Percentiles rank a stretch among this genome's conserved stretches.
Conservation (phyloP, 2,888 invertebrate genomes). For the Noctua fimbriata region DNA sequence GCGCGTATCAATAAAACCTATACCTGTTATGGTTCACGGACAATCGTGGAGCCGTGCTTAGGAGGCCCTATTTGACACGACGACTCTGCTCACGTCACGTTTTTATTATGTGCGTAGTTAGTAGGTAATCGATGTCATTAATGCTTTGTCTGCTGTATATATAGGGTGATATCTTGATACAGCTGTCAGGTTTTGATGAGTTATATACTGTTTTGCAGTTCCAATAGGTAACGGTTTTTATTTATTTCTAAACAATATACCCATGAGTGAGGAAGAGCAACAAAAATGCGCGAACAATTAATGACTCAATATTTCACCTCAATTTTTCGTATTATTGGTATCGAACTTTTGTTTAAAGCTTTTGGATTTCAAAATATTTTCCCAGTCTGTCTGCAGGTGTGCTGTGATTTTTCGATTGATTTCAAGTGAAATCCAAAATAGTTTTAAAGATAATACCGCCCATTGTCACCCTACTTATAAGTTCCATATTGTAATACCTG, state of each 20-base stretch:
- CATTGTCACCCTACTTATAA: too few relatives aligned
- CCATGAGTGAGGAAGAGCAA: neutral
- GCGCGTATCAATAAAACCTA: constrained; percentile 70
- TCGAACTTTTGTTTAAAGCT: neutral
- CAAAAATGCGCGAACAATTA: neutral
- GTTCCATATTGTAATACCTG: too few relatives aligned
- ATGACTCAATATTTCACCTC: neutral
- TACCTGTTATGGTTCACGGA: constrained; percentile 69
- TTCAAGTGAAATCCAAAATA: neutral
- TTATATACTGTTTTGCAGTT: neutral
- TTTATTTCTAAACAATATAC: neutral
- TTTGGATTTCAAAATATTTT: neutral
- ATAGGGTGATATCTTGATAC: neutral
- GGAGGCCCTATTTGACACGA: constrained; percentile 67
- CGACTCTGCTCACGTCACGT: constrained; percentile 52
- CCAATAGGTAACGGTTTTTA: neutral
- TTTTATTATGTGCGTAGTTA: constrained; percentile 37
- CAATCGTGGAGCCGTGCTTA: constrained; percentile 62
- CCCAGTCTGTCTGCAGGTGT: neutral
- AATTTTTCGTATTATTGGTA: neutral
- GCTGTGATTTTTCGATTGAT: neutral
- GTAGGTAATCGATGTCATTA: constrained; percentile 34
- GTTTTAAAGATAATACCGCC: too few relatives aligned
- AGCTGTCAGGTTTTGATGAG: neutral
- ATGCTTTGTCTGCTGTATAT: constrained; percentile 1